phyloP scores from a whole-genome alignment of 2,113 vertebrate genomes.

The Strix uralensis region DNA sequence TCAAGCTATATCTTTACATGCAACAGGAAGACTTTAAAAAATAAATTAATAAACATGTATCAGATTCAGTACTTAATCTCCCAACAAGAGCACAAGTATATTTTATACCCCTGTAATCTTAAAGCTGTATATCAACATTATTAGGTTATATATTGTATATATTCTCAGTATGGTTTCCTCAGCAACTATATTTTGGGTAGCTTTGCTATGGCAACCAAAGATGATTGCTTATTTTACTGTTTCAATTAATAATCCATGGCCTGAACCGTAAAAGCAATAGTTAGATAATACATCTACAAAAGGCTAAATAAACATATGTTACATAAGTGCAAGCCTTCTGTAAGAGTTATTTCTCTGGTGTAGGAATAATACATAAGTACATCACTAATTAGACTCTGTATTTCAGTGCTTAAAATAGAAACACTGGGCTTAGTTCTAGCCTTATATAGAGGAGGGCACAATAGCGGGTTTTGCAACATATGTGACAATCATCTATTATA shows the following conservation, averaged over 20 bases:
- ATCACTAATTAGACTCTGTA: background rate
- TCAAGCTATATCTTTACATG: background rate
- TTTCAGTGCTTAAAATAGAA: slow-evolving; percentile 31
- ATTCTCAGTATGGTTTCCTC: slow-evolving; percentile 60
- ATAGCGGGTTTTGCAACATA: background rate
- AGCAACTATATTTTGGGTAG: slow-evolving; percentile 60
- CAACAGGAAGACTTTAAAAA: background rate
- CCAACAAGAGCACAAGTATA: background rate
- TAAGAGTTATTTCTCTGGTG: background rate
- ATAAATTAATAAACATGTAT: background rate
- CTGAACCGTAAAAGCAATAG: slow-evolving; percentile 20
- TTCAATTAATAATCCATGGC: slow-evolving; percentile 57
- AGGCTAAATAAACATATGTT: slow-evolving; percentile 47
- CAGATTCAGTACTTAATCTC: background rate
- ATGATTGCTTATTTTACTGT: slow-evolving; percentile 58
- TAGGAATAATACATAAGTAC: background rate
- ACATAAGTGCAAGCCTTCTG: slow-evolving; percentile 4
- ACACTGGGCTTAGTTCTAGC: background rate
- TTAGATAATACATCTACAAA: slow-evolving; percentile 22
- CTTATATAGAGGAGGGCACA: background rate
- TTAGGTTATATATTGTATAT: slow-evolving; percentile 47
- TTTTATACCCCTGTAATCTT: background rate
- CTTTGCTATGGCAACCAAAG: slow-evolving; percentile 66
- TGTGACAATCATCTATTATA: slow-evolving; percentile 18
- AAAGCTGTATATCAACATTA: slow-evolving; percentile 43